Base-by-base conservation (phyloP, 2,797 vertebrate species). In the Pseudomugil tenellus region DNA sequence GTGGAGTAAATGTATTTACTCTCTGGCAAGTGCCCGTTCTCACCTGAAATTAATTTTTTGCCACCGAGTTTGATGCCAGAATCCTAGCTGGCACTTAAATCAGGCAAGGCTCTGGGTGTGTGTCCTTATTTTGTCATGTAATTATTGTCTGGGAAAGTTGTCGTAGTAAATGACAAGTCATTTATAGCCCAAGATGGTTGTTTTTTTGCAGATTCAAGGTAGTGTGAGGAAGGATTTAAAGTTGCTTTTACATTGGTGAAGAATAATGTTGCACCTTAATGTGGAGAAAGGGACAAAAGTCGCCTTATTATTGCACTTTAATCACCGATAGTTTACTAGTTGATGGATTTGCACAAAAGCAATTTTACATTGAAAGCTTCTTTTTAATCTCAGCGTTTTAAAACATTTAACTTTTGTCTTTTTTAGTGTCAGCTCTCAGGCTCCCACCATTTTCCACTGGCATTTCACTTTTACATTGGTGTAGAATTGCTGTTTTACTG, bases 61-160 rank as follows among this genome's bases (percentile, higher is more conserved):
- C 65, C 56, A 52, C 14, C 58, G 58, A 64, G 64, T 56, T n/a
- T 67, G 57, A 74, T 80, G 72, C 65, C 74, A 72, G 51, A 69
- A 58, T 70, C 54, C 64, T 54, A 78, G 61, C 70, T 81, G 74
- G 63, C 68, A 77, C 69, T 82, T 87, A 81, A 76, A 77, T 77
- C 58, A 34, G 65, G 62, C 68, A 70, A 14, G 17, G 65, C 67
- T 67, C 46, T 1, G 66, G 74, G 79, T 67, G 72, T 67, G 72
- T 85, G 58, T 79, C n/a, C 51, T 53, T 77, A 61, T 80, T 75
- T 77, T 76, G 70, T 82, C 28, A 8, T 84, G 53, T 80, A 87
- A 88, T 88, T 88, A 80, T 83, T 79, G 79, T 77, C 77, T 84
- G 70, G 68, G 76, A 61, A 81, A 71, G 61, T 62, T 74, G 77